A percentile compares a stretch with the other conserved stretches of the same genome.
phyloP scores from a whole-genome alignment of 2,113 vertebrate species.

The Solenodon paradoxus region DNA sequence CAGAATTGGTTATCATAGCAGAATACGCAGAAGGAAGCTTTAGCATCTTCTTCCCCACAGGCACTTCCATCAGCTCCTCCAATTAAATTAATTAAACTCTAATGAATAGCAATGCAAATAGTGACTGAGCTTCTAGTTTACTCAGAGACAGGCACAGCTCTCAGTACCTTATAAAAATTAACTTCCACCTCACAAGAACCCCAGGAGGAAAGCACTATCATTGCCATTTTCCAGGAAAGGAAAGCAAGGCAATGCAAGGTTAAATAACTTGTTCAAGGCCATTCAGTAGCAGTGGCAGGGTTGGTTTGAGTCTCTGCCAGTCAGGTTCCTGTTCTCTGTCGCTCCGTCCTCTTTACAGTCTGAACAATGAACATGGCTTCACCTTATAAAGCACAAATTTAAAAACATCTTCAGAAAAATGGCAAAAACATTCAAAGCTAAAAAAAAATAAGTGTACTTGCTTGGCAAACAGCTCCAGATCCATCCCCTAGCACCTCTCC shows the following conservation, averaged over 20 bases:
- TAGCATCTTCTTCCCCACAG: neutral
- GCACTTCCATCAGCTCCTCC: neutral
- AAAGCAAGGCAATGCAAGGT: neutral
- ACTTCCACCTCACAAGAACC: neutral
- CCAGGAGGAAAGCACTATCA: neutral
- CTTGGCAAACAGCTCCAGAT: constrained; percentile 36
- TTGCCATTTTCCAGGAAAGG: neutral
- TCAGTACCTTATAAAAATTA: neutral
- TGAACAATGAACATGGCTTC: neutral
- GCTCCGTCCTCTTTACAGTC: neutral
- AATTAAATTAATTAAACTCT: constrained; percentile 13
- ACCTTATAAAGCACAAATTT: neutral
- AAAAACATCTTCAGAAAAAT: neutral
- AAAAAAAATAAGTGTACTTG: neutral
- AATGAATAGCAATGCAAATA: constrained; percentile 12
- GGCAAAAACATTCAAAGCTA: neutral
- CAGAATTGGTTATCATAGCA: neutral
- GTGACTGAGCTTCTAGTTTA: neutral
- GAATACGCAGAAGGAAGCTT: neutral
- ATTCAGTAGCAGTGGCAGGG: neutral
- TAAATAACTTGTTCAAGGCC: neutral
- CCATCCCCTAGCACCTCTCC: neutral
- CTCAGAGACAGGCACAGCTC: neutral
- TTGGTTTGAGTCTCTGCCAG: neutral
- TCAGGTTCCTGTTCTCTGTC: neutral